phyloP scores from a whole-genome alignment of 2,888 invertebrate species.

The Drosophila pegasa region DNA sequence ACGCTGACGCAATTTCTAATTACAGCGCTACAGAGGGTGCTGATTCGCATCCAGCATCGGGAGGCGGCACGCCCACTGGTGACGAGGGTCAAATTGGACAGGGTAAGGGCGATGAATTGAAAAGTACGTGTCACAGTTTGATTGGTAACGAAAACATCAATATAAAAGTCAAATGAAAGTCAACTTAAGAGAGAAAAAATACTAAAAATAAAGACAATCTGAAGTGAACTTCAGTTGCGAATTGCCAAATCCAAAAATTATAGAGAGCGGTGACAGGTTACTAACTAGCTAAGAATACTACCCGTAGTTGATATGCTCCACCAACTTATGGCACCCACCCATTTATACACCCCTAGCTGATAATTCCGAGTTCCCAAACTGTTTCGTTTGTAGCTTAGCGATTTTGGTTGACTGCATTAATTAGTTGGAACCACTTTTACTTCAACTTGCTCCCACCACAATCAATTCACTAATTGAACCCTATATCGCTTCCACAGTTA shows the following conservation, averaged over 20 bases:
- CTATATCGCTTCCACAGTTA: conserved; percentile 86
- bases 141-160: conserved; percentile 66
- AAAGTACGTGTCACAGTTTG: conserved; percentile 81
- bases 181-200: conserved; percentile 14
- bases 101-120: conserved; percentile 86
- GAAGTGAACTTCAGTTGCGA: conserved; percentile 36
- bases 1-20: conserved; percentile 58
- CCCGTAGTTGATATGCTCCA: conserved; percentile 36
- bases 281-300: conserved; percentile 50
- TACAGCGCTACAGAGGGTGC: conserved; percentile 95
- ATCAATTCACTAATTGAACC: conserved; percentile 27
- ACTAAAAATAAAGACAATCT: not conserved
- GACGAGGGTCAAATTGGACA: conserved; percentile 92
- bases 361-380: conserved; percentile 6
- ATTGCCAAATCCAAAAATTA: conserved; percentile 40
- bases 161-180: conserved; percentile 40
- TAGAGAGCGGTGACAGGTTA: conserved; percentile 82
- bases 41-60: conserved; percentile 93
- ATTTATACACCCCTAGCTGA: conserved; percentile 25
- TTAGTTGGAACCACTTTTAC: conserved; percentile 41
- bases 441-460: not conserved
- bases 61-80: conserved; percentile 90
- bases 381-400: conserved; percentile 64
- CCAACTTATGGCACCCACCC: not conserved
- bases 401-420: conserved; percentile 47